Evolutionary conservation across 2,797 vertebrate species (phyloP).

Genomic region (Pantherophis vulpinus): DNA sequence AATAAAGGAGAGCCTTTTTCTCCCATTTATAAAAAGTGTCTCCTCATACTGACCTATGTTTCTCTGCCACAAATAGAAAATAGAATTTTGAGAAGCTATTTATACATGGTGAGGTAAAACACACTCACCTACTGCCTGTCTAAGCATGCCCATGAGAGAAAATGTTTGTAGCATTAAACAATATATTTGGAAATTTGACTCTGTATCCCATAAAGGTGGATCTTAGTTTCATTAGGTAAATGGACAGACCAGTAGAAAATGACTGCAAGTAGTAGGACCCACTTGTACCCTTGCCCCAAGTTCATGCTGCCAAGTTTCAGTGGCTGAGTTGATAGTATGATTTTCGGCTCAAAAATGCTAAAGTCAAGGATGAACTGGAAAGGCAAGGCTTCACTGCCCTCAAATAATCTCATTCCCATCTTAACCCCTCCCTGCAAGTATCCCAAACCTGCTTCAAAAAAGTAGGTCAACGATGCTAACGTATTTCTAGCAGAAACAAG

Average conservation of each 20-base stretch:
- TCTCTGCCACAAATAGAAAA: neutral
- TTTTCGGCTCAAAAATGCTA: neutral
- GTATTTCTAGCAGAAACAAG: neutral
- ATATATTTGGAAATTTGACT: neutral
- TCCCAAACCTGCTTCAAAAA: neutral
- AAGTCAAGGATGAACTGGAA: neutral
- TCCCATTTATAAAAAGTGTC: neutral
- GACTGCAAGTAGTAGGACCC: neutral
- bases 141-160: neutral
- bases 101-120: neutral
- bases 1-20: neutral
- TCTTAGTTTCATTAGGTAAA: neutral
- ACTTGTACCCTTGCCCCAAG: neutral
- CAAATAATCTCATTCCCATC: neutral
- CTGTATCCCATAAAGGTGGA: neutral
- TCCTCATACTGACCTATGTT: neutral
- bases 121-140: neutral
- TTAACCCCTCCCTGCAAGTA: neutral
- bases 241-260: neutral
- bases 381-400: neutral
- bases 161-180: neutral
- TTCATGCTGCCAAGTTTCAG: neutral
- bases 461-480: neutral
- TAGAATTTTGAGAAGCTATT: neutral
- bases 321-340: neutral